Base-by-base conservation (phyloP, 2,888 invertebrate species). In the Scaptomyza flava region DNA sequence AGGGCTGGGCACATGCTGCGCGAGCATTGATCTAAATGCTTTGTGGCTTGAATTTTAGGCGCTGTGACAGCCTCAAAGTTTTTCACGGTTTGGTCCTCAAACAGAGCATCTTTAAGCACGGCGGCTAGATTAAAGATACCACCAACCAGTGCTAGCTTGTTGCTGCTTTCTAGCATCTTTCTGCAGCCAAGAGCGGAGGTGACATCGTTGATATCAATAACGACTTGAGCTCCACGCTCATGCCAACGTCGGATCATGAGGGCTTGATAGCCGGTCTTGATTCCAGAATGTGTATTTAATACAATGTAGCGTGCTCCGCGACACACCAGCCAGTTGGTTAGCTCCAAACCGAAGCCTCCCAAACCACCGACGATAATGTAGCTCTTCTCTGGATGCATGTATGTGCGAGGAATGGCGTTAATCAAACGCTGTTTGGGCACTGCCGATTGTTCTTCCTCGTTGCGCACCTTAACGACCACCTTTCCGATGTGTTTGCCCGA, bases 401-500 rank as follows among this genome's bases (percentile, higher is more conserved):
- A 96, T 30, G 96, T 96, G 77, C 97, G 94, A 27, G 98, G 96
- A 77, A 97, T 94, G 12, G 98, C 98, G 20, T 94, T 93, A 14
- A 98, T 94, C 2, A 95, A 93, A 83, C 94, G 95, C 11, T 92
- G 73, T 14, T 91, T 84, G 2, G 95, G 93, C 73, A 92, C 92
- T 8, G 93, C 71, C 0, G 92, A 87, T 48, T 89, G 88, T 17
- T 92, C 78, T 90, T 97, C 97, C 92, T 98, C 98, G 41, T 96
- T 95, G 63, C 97, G 94, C 58, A 99, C 95, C 92, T 98, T 96
- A 77, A 99, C 92, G 46, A 99, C 92, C 54, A 99, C 99, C 93
- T 99, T 99, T 80, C 99, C 99, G 87, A 99, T 98, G 92, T 99
- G 99, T 91, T 97, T 98, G 61, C 99, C 99, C 9, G 97, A 96